These are phyloP conservation scores for Ips typographus DNA, from an alignment of 1,140 invertebrate species.

Conservation along the genomic window DNA sequence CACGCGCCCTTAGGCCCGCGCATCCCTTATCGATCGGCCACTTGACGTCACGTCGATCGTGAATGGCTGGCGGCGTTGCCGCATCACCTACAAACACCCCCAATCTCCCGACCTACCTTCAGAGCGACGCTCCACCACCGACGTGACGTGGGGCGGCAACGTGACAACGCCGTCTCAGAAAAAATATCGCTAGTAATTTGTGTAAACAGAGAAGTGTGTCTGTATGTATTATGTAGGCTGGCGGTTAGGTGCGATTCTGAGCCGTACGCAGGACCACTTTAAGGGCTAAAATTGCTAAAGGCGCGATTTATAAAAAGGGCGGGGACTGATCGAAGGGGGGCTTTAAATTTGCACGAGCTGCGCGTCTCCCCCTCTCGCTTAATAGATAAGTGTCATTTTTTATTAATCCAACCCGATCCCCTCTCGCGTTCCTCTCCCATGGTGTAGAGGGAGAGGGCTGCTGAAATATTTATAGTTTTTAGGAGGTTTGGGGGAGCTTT, in stretches of 20 bases:
- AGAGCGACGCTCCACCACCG: too few species aligned
- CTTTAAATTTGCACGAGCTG: slow-evolving; percentile 23
- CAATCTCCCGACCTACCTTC: neutral
- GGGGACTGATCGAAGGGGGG: neutral
- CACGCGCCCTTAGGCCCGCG: slow-evolving; percentile 4
- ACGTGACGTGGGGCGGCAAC: slow-evolving; percentile 11
- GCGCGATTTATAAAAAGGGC: slow-evolving; percentile 6
- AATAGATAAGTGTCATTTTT: slow-evolving; percentile 30
- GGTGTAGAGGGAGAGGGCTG: too few species aligned
- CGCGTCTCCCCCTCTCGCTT: neutral
- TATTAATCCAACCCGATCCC: slow-evolving; percentile 11
- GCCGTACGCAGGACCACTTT: slow-evolving; percentile 1
- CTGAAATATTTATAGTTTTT: too few species aligned
- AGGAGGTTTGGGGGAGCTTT: too few species aligned
- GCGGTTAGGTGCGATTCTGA: slow-evolving; percentile 6
- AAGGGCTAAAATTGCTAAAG: slow-evolving; percentile 6
- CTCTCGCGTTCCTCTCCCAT: too few species aligned
- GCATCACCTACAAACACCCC: neutral
- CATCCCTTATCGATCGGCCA: slow-evolving; percentile 21
- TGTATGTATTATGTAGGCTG: slow-evolving; percentile 33
- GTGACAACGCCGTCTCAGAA: slow-evolving; percentile 16
- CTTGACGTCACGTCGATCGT: slow-evolving; percentile 30
- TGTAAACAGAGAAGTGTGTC: slow-evolving; percentile 36
- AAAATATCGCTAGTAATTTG: slow-evolving; percentile 36
- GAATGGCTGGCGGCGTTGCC: slow-evolving; percentile 18